These are phyloP conservation scores for Solenopsis fugax DNA, from an alignment of 1,140 invertebrate species.

Conservation along the genomic window DNA sequence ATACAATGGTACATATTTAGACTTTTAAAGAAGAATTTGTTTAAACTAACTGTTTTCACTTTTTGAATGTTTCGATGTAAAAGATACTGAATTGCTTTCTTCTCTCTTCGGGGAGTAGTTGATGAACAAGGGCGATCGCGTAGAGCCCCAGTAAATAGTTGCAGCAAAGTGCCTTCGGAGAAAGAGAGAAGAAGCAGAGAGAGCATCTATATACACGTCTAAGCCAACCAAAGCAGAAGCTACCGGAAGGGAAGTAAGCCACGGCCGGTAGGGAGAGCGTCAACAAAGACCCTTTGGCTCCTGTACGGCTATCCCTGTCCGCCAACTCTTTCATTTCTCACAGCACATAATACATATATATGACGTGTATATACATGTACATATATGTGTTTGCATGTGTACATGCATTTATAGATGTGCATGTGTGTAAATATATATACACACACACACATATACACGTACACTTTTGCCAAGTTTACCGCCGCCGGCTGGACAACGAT, in stretches of 20 bases:
- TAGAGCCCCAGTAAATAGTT: constrained; percentile 68
- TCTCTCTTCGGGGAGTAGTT: constrained; percentile 12
- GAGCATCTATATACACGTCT: constrained; percentile 59
- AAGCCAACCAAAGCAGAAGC: constrained; percentile 70
- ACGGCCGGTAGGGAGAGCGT: constrained; percentile 38
- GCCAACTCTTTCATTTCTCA: constrained; percentile 44
- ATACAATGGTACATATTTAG: not conserved
- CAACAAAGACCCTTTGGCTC: constrained; percentile 54
- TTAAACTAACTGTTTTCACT: not conserved
- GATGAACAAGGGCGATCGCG: constrained; percentile 63
- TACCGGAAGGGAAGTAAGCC: constrained; percentile 61
- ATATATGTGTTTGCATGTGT: not conserved
- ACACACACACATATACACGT: not conserved
- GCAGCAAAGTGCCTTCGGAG: constrained; percentile 45
- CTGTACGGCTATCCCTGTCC: not conserved
- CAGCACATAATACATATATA: not conserved
- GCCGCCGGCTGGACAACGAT: constrained; percentile 33
- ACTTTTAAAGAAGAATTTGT: not conserved
- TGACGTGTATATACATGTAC: not conserved
- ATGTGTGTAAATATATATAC: not conserved
- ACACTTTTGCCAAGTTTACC: constrained; percentile 21
- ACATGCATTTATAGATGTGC: not conserved
- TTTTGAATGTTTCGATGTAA: not conserved
- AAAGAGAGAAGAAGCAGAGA: not conserved
- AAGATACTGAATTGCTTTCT: not conserved